These are phyloP conservation scores for Paracanthobrama guichenoti DNA, from an alignment of 2,113 vertebrate genomes.

Conservation along the genomic window DNA sequence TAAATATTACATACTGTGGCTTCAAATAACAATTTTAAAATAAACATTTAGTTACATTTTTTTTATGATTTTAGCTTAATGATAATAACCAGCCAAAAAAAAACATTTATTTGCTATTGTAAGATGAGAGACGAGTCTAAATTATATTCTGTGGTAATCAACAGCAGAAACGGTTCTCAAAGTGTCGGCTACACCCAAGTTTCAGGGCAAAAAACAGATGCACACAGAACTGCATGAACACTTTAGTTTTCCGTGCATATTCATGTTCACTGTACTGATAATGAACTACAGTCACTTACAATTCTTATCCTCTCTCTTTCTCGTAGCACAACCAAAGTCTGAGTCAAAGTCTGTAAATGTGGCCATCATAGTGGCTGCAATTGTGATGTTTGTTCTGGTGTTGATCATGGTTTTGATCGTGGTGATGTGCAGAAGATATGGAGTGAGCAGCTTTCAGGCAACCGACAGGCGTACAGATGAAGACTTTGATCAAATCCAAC, in stretches of 20 bases:
- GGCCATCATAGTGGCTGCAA: background rate
- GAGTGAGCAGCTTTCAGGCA: background rate
- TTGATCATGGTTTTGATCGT: background rate
- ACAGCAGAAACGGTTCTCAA: background rate
- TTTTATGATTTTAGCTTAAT: background rate
- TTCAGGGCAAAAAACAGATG: background rate
- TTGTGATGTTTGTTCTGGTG: background rate
- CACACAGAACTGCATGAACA: background rate
- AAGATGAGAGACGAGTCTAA: background rate
- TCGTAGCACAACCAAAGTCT: background rate
- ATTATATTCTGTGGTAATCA: background rate
- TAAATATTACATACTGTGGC: too few relatives aligned
- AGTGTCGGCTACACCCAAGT: background rate
- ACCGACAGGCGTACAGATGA: conserved; percentile 15
- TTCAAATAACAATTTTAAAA: too few relatives aligned
- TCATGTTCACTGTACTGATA: background rate
- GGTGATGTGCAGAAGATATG: background rate
- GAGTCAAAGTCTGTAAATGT: fast-evolving
- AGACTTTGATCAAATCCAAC: conserved; percentile 45
- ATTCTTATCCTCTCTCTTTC: background rate
- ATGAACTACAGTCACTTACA: background rate
- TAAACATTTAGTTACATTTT: too few relatives aligned
- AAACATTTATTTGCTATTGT: too few relatives aligned
- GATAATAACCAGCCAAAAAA: too few relatives aligned
- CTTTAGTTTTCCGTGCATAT: background rate